Percentiles rank a stretch among this genome's conserved stretches.
phyloP scores from a whole-genome alignment of 2,888 invertebrate species.

The Stegophylla sp. region DNA sequence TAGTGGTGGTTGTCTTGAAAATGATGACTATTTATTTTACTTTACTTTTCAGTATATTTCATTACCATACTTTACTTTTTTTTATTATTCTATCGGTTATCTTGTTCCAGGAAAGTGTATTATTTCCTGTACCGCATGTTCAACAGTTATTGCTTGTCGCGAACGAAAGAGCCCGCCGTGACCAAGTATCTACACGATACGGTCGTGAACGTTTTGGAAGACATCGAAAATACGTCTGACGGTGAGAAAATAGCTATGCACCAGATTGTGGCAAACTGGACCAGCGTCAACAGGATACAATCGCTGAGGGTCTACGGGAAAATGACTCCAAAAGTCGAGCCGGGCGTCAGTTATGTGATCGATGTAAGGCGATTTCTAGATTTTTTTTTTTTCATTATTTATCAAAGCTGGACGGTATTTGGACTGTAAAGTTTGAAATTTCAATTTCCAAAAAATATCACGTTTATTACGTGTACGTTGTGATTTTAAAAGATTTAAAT shows the following conservation, averaged over 20 bases:
- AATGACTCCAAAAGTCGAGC: background rate
- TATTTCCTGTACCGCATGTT: constrained; percentile 47
- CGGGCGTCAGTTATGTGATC: too few relatives aligned
- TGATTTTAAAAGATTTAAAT: too few relatives aligned
- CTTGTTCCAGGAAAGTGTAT: constrained; percentile 33
- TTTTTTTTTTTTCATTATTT: too few relatives aligned
- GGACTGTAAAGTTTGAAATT: too few relatives aligned
- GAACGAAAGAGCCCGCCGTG: background rate
- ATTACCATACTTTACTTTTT: background rate
- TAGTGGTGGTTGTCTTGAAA: too few relatives aligned
- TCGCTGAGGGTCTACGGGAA: constrained; percentile 33
- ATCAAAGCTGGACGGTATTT: too few relatives aligned
- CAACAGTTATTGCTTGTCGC: constrained; percentile 22
- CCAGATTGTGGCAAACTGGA: constrained; percentile 37
- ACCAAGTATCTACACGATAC: constrained; percentile 6
- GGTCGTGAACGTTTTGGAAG: constrained; percentile 28
- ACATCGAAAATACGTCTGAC: constrained; percentile 33
- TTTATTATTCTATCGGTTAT: background rate
- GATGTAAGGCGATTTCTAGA: too few relatives aligned
- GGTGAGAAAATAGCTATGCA: constrained; percentile 28
- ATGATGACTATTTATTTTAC: too few relatives aligned
- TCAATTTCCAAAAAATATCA: too few relatives aligned
- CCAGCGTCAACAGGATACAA: background rate
- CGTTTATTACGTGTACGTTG: too few relatives aligned
- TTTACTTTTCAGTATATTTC: too few relatives aligned